phyloP scores from a whole-genome alignment of 2,113 vertebrate genomes.

The Heteronetta atricapilla region DNA sequence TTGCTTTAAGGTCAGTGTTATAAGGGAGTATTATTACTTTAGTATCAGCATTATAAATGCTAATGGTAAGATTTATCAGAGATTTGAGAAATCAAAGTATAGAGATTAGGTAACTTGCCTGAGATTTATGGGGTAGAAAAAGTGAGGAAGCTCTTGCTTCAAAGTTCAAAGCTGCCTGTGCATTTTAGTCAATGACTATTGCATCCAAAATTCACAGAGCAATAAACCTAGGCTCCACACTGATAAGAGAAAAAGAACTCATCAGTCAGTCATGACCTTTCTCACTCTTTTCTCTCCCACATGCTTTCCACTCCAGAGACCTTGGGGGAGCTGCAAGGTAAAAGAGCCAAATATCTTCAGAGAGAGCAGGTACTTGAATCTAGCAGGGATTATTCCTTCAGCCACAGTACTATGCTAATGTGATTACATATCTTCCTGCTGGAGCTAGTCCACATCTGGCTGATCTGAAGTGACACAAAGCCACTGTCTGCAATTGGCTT shows the following conservation, averaged over 20 bases:
- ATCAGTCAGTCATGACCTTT: neutral
- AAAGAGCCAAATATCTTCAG: neutral
- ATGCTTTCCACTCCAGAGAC: neutral
- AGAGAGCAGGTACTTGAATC: neutral
- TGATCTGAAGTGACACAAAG: neutral
- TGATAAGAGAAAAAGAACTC: neutral
- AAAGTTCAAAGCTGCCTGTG: neutral
- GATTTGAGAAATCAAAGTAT: constrained; percentile 7
- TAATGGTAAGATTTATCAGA: neutral
- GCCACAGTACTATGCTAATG: neutral
- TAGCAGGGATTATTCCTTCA: neutral
- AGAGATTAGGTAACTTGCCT: constrained; percentile 17
- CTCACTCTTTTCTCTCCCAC: neutral
- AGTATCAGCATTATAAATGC: neutral
- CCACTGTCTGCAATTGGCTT: neutral
- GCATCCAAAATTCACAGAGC: neutral
- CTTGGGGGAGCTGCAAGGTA: neutral
- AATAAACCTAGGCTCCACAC: neutral
- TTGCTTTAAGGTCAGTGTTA: neutral
- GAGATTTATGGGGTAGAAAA: neutral
- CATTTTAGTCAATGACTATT: neutral
- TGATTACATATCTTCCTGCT: neutral
- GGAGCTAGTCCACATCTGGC: neutral
- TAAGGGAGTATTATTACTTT: constrained; percentile 2
- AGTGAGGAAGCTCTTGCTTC: neutral